Conservation (phyloP, 2,888 invertebrate genomes). For the Bhutanitis thaidina region DNA sequence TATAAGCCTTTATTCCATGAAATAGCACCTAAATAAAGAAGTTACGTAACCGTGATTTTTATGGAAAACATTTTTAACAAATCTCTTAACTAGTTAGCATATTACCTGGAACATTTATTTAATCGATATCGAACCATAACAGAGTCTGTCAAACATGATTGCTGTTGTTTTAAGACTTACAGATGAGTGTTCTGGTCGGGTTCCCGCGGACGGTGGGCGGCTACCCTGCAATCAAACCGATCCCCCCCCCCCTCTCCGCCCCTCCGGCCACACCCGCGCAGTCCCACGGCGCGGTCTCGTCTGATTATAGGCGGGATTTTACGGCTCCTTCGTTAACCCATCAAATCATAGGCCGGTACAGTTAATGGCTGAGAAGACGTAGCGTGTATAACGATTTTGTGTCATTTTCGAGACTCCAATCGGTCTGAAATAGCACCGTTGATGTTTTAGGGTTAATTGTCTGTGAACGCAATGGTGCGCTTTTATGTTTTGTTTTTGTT, state of each 20-base stretch:
- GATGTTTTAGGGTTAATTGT: slow-evolving; percentile 53
- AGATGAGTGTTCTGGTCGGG: slow-evolving; percentile 40
- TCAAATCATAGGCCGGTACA: slow-evolving; percentile 69
- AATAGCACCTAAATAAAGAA: too few species aligned
- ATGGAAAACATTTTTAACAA: neutral
- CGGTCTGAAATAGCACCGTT: slow-evolving; percentile 34
- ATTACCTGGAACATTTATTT: neutral
- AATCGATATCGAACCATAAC: slow-evolving; percentile 8
- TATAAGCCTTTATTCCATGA: too few species aligned
- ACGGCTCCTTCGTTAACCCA: slow-evolving; percentile 70
- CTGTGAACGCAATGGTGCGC: slow-evolving; percentile 40
- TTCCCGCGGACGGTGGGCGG: slow-evolving; percentile 62
- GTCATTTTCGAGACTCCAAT: slow-evolving; percentile 54
- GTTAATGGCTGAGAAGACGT: slow-evolving; percentile 50
- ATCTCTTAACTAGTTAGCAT: neutral
- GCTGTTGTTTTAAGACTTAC: slow-evolving; percentile 48
- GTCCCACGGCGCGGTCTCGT: slow-evolving; percentile 39
- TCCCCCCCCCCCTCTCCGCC: slow-evolving; percentile 31
- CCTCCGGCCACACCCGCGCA: neutral
- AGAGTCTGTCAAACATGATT: slow-evolving; percentile 20
- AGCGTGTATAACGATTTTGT: slow-evolving; percentile 55
- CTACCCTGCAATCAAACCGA: slow-evolving; percentile 67
- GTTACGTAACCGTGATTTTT: neutral
- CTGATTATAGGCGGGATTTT: slow-evolving; percentile 70
- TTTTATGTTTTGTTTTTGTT: neutral